These are phyloP conservation scores for Athene cunicularia DNA, from an alignment of 2,113 vertebrate genomes.

Conservation along the genomic window DNA sequence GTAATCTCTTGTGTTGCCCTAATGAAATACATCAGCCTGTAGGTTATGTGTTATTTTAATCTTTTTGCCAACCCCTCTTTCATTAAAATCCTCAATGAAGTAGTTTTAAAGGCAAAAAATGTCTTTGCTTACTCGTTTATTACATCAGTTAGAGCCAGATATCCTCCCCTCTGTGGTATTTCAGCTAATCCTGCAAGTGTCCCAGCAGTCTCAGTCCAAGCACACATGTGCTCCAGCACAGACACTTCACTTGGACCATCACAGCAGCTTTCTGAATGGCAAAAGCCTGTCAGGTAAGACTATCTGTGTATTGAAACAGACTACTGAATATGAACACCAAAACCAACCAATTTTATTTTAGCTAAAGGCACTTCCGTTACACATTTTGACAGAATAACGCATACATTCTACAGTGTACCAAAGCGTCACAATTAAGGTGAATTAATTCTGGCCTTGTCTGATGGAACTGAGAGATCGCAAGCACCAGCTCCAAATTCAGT, in stretches of 20 bases:
- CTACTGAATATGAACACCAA: background rate
- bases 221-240: accelerated
- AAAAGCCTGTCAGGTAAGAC: background rate
- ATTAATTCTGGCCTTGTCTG: background rate
- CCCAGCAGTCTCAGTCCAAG: background rate
- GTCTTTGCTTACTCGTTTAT: background rate
- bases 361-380: background rate
- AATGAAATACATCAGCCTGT: background rate
- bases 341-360: background rate
- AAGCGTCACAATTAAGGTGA: background rate
- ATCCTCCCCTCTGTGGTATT: background rate
- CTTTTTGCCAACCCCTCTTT: background rate
- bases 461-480: background rate
- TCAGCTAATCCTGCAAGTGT: background rate
- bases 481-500: background rate
- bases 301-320: background rate
- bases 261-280: background rate
- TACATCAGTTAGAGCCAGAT: background rate
- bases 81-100: background rate
- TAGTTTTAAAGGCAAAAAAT: background rate
- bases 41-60: background rate
- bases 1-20: background rate
- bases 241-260: background rate
- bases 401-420: background rate
- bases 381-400: background rate